phyloP scores from a whole-genome alignment of 2,113 vertebrate genomes.

The Tor tambroides region DNA sequence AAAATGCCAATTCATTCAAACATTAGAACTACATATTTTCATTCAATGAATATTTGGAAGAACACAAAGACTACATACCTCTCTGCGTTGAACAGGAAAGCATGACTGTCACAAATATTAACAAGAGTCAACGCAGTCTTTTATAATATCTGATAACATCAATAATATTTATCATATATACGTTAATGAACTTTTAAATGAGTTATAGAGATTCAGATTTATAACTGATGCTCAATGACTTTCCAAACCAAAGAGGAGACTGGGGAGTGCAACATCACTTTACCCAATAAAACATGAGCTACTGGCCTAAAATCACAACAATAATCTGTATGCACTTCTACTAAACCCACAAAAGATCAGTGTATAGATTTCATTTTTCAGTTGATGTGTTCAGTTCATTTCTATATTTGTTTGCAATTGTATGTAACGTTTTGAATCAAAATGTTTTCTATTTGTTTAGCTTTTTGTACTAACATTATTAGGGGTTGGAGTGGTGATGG shows the following conservation, averaged over 20 bases:
- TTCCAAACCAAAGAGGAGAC: not conserved
- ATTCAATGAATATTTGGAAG: not conserved
- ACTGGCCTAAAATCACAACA: not conserved
- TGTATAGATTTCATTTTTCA: not conserved
- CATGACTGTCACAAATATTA: slow-evolving; percentile 29
- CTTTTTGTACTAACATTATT: not conserved
- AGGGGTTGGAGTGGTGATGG: not conserved
- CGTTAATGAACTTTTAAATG: not conserved
- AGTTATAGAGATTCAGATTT: not conserved
- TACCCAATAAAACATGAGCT: not conserved
- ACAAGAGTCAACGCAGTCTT: not conserved
- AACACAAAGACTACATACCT: slow-evolving; percentile 33
- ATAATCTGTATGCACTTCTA: too few relatives aligned
- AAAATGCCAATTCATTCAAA: not conserved
- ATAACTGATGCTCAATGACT: not conserved
- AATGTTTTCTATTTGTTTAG: not conserved
- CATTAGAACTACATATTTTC: not conserved
- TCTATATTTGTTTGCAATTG: not conserved
- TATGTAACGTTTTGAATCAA: not conserved
- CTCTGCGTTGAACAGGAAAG: slow-evolving; percentile 23
- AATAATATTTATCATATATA: not conserved
- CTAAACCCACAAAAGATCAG: not conserved
- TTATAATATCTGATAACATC: not conserved
- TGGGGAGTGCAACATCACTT: not conserved
- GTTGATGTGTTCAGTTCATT: too few relatives aligned